phyloP scores from a whole-genome alignment of 2,888 invertebrate species.

The Cabera pusaria region DNA sequence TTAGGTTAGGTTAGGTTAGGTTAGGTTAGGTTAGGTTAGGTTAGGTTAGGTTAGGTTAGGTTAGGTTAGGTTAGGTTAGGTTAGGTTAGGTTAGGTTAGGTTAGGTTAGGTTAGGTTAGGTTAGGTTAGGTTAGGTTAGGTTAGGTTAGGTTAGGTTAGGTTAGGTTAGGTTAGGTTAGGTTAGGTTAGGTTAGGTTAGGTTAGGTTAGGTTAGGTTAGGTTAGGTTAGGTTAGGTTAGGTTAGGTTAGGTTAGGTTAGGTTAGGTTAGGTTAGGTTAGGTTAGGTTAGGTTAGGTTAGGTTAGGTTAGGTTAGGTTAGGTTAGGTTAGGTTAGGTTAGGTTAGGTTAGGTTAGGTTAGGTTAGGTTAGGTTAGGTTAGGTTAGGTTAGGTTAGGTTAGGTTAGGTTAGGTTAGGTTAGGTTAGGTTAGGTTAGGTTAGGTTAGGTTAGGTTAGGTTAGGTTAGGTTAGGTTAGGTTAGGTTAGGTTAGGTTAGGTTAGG shows the following conservation, averaged over 20 bases:
- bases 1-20: background rate
- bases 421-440: slow-evolving; percentile 7
- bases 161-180: background rate
- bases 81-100: background rate
- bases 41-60: background rate
- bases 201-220: background rate
- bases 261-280: slow-evolving; percentile 1
- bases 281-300: slow-evolving; percentile 6
- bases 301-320: slow-evolving; percentile 14
- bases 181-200: background rate
- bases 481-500: slow-evolving; percentile 1
- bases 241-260: background rate
- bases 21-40: background rate
- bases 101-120: background rate
- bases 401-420: slow-evolving; percentile 7
- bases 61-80: background rate
- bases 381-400: slow-evolving; percentile 18
- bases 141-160: background rate
- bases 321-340: slow-evolving; percentile 13
- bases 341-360: slow-evolving; percentile 23
- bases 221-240: background rate
- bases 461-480: slow-evolving; percentile 3
- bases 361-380: slow-evolving; percentile 29
- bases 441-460: slow-evolving; percentile 5
- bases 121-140: background rate